Conservation (phyloP, 2,113 vertebrate genomes). For the Oreochromis niloticus region DNA sequence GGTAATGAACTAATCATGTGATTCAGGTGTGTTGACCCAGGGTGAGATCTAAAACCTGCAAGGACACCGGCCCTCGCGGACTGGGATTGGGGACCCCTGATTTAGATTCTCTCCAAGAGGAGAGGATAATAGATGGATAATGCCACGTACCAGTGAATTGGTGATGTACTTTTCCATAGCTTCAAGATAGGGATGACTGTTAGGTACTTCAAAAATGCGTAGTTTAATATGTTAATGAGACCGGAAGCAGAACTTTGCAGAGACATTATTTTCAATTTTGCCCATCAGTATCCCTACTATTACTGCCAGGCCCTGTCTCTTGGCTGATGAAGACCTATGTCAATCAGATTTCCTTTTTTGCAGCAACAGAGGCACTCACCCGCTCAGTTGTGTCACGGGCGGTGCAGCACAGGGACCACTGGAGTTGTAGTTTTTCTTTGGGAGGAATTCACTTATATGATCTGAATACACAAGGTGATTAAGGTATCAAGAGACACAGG, state of each 20-base stretch:
- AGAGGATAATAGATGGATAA: background rate
- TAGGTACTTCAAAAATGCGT: background rate
- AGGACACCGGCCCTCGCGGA: too few relatives aligned
- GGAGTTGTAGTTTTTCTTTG: background rate
- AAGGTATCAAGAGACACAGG: background rate
- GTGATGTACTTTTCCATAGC: background rate
- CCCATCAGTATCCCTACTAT: background rate
- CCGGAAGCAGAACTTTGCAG: background rate
- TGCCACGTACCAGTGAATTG: background rate
- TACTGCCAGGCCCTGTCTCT: background rate
- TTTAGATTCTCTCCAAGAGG: background rate
- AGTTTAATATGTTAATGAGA: background rate
- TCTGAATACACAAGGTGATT: background rate
- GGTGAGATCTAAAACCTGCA: too few relatives aligned
- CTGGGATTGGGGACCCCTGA: too few relatives aligned
- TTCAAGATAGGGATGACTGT: background rate
- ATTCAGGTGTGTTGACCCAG: too few relatives aligned
- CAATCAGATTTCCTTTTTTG: background rate
- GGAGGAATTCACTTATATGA: background rate
- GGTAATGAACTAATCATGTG: too few relatives aligned
- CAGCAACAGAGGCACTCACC: background rate
- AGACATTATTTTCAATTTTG: background rate
- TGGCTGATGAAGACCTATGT: background rate
- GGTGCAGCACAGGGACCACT: background rate
- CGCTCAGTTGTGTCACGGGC: background rate